These are phyloP conservation scores for Philaethria dido DNA, from an alignment of 2,888 invertebrate species.

Conservation along the genomic window DNA sequence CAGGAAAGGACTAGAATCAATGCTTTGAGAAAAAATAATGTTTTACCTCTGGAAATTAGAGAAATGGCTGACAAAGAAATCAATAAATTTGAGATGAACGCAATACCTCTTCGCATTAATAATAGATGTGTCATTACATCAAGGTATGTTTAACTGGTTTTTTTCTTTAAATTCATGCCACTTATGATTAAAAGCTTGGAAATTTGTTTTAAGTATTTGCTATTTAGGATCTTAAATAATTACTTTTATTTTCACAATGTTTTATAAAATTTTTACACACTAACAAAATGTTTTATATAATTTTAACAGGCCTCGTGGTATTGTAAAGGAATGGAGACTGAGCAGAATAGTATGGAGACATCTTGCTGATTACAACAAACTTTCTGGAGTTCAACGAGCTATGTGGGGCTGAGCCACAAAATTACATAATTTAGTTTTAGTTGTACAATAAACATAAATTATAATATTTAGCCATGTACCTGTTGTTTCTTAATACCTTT, in stretches of 20 bases:
- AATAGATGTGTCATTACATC: conserved; percentile 95
- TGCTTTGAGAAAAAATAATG: conserved; percentile 91
- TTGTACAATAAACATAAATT: background rate
- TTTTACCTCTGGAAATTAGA: conserved; percentile 92
- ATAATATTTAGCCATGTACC: background rate
- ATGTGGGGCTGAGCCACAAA: conserved; percentile 89
- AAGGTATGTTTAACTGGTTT: conserved; percentile 60
- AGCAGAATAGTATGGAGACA: conserved; percentile 96
- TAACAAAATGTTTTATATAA: background rate
- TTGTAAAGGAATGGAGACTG: conserved; percentile 91
- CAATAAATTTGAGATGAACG: conserved; percentile 89
- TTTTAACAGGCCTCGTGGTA: conserved; percentile 87
- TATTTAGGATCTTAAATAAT: background rate
- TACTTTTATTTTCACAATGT: background rate
- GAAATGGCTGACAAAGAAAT: conserved; percentile 91
- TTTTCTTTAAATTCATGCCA: background rate
- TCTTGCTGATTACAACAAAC: conserved; percentile 96
- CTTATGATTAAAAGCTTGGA: background rate
- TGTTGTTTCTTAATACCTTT: too few species aligned
- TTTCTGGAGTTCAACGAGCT: conserved; percentile 96
- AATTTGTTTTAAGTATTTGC: background rate
- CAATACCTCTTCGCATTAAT: conserved; percentile 85
- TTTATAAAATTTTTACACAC: background rate
- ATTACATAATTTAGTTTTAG: conserved; percentile 5
- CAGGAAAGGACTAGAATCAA: conserved; percentile 91